Evolutionary conservation across 1,140 invertebrate genomes (phyloP), one percentile per base, ranked within the genome.

Genomic region (Phthorimaea operculella): DNA sequence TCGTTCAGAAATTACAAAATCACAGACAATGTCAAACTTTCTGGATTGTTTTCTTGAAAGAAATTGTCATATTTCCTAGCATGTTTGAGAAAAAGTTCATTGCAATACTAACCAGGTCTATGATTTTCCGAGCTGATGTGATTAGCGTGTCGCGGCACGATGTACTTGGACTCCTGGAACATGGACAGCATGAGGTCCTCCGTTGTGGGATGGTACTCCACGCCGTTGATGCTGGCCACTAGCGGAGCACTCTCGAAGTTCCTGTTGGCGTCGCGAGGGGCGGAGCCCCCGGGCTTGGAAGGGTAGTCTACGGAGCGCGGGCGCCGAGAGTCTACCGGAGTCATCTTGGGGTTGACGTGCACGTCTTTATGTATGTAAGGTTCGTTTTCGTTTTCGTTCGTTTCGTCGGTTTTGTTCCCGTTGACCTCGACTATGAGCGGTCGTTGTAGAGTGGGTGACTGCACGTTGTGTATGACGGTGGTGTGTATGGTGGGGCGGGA

Each of bases 341-440:
- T 87, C 85, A 87, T 87, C 58, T 86, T 86, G 11, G 85, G 85
- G 58, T 87, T 87, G 0, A 87, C 78, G 52, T 87, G 85, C 34
- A 87, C 85, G 54, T 87, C 85, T 58, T 87, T 87, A 55, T 86
- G 83, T 11, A 83, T 82, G 48, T 79, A 81, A 14, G 74, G 72
- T 56, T 79, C 79, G 10, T 76, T 61, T 51, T 81, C 72, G 50
- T 78, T 73, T 58, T 83, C 83, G 66, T 73, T 82, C 52, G 73
- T 18, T 33, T 77, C 74, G n/a, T 80, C 78, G 49, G 69, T 55
- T 48, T 55, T 54, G 53, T 79, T 79, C 1, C 72, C 71, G 61
- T 79, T 80, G 14, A 82, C 68, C 62, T 85, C 79, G 10, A 79
- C 71, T 44, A 85, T 69, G 14, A 79, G 64, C 33, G 76, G 83